phyloP scores from a whole-genome alignment of 2,797 vertebrate species.

The Cirrhinus mrigala region DNA sequence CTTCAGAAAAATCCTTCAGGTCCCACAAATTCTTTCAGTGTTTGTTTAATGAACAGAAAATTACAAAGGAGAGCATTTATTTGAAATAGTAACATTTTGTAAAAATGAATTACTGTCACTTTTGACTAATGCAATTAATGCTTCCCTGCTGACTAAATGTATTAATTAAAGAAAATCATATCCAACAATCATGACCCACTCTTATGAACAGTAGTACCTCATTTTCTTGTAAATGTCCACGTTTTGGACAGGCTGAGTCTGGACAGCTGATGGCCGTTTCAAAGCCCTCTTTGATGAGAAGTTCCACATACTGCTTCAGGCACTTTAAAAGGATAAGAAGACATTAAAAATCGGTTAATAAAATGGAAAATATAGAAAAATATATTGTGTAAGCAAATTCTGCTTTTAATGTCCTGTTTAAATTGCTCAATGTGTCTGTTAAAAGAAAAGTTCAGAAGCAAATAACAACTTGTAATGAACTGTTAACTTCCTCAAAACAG shows the following conservation, averaged over 20 bases:
- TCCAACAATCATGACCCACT: background rate
- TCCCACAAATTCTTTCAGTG: too few species aligned
- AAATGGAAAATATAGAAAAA: conserved; percentile 9
- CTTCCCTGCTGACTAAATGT: background rate
- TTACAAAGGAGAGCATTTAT: background rate
- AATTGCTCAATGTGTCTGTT: background rate
- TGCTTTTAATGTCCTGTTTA: background rate
- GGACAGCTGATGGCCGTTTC: conserved; percentile 98
- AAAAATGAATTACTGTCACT: background rate
- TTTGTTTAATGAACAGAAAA: too few species aligned
- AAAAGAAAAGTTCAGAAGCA: background rate
- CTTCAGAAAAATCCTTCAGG: too few species aligned
- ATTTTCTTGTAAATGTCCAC: conserved; percentile 93
- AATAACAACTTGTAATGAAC: conserved; percentile 25
- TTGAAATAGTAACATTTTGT: background rate
- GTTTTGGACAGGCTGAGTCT: conserved; percentile 94
- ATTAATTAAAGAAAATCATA: background rate
- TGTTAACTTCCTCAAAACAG: conserved; percentile 23
- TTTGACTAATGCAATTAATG: background rate
- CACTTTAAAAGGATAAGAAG: conserved; percentile 78
- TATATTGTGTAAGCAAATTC: background rate
- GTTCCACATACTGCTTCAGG: conserved; percentile 98
- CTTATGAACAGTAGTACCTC: conserved; percentile 77
- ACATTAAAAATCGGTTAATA: conserved; percentile 33
- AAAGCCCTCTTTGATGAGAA: conserved; percentile 97